phyloP scores from a whole-genome alignment of 1,140 invertebrate genomes.

The Hyposmocoma kahamanoa region DNA sequence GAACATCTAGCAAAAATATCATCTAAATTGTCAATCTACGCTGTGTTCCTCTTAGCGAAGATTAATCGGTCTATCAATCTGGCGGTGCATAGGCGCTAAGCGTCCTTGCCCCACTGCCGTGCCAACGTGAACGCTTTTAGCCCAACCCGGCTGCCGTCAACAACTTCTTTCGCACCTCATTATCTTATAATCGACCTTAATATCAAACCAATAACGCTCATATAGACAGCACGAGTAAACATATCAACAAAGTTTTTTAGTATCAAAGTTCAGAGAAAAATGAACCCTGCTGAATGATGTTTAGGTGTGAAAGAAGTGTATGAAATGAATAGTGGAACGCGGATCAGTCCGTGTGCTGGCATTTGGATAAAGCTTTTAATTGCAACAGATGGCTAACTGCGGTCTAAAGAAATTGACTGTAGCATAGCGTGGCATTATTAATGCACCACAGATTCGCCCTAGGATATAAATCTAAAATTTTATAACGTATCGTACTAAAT shows the following conservation, averaged over 20 bases:
- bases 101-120: constrained; percentile 67
- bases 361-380: too few relatives aligned
- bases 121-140: constrained; percentile 64
- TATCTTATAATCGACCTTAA: constrained; percentile 41
- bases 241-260: constrained; percentile 27
- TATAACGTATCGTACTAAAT: too few relatives aligned
- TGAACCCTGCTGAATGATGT: constrained; percentile 18
- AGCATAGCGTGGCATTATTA: too few relatives aligned
- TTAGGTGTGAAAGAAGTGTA: too few relatives aligned
- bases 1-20: too few relatives aligned
- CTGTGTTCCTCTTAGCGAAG: constrained; percentile 38
- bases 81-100: constrained; percentile 50
- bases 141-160: constrained; percentile 40
- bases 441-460: too few relatives aligned
- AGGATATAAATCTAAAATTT: too few relatives aligned
- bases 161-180: constrained; percentile 44
- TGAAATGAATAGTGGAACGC: constrained; percentile 36
- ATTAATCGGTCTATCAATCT: constrained; percentile 70
- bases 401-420: too few relatives aligned
- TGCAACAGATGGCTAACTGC: too few relatives aligned
- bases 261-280: background rate
- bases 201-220: too few relatives aligned
- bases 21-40: too few relatives aligned
- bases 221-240: too few relatives aligned
- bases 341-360: constrained; percentile 46